Conservation (phyloP, 2,113 vertebrate species). For the Typhlomys cinereus region DNA sequence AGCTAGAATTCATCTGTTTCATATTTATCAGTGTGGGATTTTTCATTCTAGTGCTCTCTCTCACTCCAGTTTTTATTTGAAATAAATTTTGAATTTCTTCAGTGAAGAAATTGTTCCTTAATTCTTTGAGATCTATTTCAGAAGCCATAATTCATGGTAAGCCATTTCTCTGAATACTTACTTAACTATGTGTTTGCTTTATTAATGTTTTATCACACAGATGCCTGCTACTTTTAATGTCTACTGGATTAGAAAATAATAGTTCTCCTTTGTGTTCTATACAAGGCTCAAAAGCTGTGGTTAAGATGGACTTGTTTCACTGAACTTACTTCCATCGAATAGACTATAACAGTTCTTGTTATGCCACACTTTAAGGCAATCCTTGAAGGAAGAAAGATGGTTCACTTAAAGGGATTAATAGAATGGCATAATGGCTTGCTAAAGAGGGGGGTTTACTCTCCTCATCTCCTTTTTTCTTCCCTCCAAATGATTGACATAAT, state of each 20-base stretch:
- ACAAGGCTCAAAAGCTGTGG: slow-evolving; percentile 4
- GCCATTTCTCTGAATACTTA: slow-evolving; percentile 59
- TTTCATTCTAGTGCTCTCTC: slow-evolving; percentile 67
- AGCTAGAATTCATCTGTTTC: slow-evolving; percentile 74
- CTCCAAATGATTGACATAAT: background rate
- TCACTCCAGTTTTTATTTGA: slow-evolving; percentile 68
- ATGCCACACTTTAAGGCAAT: background rate
- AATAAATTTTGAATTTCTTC: slow-evolving; percentile 70
- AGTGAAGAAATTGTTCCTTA: slow-evolving; percentile 68
- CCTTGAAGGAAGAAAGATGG: background rate
- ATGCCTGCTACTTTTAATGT: slow-evolving; percentile 44
- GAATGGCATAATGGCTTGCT: background rate
- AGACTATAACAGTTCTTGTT: too few relatives aligned
- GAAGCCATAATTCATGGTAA: slow-evolving; percentile 64
- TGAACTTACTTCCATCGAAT: background rate
- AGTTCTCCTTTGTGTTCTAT: slow-evolving; percentile 25
- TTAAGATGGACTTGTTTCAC: background rate
- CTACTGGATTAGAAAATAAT: slow-evolving; percentile 15
- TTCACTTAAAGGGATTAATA: background rate
- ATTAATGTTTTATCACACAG: slow-evolving; percentile 72
- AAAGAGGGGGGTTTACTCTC: background rate
- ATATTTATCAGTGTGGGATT: slow-evolving; percentile 78
- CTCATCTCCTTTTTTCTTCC: background rate
- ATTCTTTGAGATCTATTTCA: slow-evolving; percentile 66
- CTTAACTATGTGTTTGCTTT: slow-evolving; percentile 70